Evolutionary conservation across 2,888 invertebrate species (phyloP).

Genomic region (Platerodrilus igneus): DNA sequence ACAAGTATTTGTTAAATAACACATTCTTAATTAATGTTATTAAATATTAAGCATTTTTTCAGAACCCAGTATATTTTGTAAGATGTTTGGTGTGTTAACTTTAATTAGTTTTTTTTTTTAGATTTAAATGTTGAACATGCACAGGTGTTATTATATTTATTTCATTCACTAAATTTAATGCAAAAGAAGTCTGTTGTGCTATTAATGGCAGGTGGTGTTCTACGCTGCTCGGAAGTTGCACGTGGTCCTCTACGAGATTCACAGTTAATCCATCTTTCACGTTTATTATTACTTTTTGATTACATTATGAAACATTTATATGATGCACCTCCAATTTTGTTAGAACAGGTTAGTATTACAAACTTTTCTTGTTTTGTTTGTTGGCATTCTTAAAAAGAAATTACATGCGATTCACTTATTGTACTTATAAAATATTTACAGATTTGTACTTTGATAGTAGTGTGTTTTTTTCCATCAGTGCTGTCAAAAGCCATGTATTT

Average conservation of each 20-base stretch:
- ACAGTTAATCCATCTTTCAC: conserved; percentile 77
- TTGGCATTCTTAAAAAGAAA: too few species aligned
- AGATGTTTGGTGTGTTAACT: not conserved
- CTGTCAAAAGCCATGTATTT: not conserved
- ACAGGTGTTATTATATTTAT: conserved; percentile 86
- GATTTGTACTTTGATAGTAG: too few species aligned
- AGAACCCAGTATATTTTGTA: too few species aligned
- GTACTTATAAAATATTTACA: too few species aligned
- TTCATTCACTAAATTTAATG: conserved; percentile 92
- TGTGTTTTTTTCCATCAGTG: too few species aligned
- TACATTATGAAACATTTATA: conserved; percentile 94
- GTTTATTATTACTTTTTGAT: conserved; percentile 82
- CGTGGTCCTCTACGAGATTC: conserved; percentile 56
- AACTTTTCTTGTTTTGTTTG: not conserved
- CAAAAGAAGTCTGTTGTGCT: conserved; percentile 92
- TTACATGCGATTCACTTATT: too few species aligned
- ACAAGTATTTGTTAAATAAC: too few species aligned
- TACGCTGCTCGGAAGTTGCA: conserved; percentile 63
- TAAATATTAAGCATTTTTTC: too few species aligned
- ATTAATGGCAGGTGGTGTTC: conserved; percentile 71
- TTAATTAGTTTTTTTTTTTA: conserved; percentile 40
- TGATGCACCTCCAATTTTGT: conserved; percentile 79
- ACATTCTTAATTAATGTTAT: too few species aligned
- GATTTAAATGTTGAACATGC: conserved; percentile 96
- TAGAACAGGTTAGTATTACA: conserved; percentile 68